Evolutionary conservation across 2,797 vertebrate genomes (phyloP).

Genomic region (Nyctibius grandis): DNA sequence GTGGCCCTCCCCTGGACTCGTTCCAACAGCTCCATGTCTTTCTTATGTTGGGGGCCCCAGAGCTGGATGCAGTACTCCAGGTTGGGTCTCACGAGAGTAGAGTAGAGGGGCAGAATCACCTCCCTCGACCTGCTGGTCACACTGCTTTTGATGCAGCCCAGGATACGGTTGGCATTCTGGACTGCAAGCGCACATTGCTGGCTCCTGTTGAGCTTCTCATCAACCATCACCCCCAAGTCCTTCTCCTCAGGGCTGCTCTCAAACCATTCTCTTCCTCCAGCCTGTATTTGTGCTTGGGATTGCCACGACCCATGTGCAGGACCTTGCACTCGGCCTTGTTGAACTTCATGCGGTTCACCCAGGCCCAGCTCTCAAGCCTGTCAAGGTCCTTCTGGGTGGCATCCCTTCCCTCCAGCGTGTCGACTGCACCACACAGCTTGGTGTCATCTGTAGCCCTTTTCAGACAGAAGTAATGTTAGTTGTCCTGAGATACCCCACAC

Average conservation of each 20-base stretch:
- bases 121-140: too few relatives aligned
- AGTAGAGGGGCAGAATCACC: too few relatives aligned
- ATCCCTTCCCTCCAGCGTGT: neutral
- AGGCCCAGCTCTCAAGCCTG: neutral
- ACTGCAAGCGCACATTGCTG: neutral
- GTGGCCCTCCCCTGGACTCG: too few relatives aligned
- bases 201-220: neutral
- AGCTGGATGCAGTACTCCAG: too few relatives aligned
- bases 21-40: too few relatives aligned
- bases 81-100: too few relatives aligned
- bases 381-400: neutral
- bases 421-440: too few relatives aligned
- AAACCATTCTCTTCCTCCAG: too few relatives aligned
- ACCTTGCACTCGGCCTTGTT: neutral
- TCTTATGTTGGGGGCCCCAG: too few relatives aligned
- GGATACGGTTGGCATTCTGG: neutral
- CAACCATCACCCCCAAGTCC: neutral
- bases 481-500: neutral
- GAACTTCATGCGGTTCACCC: neutral
- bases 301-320: neutral
- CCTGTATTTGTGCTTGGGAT: neutral
- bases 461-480: neutral
- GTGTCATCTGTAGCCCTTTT: neutral
- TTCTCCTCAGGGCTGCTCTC: neutral
- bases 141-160: too few relatives aligned